A percentile compares a stretch with the other conserved stretches of the same genome.
Conservation (phyloP, 2,113 vertebrate genomes). For the Guaruba guarouba region DNA sequence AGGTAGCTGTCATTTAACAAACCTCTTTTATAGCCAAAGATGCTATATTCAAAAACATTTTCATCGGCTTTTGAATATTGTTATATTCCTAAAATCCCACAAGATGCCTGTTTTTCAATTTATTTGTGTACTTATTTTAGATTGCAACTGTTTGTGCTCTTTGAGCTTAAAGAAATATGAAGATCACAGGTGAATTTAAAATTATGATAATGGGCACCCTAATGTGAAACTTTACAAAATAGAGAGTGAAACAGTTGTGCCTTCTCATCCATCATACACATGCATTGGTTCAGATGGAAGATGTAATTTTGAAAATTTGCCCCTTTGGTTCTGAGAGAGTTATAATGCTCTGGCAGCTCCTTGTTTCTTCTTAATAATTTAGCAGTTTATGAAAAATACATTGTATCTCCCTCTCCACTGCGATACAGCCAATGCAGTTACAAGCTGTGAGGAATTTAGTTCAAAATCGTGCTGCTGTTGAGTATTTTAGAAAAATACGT, state of each 20-base stretch:
- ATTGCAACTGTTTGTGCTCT: background rate
- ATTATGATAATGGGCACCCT: background rate
- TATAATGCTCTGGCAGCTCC: background rate
- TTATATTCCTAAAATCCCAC: background rate
- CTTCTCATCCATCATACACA: background rate
- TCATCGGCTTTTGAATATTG: background rate
- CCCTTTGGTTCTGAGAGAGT: background rate
- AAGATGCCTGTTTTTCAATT: background rate
- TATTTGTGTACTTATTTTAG: background rate
- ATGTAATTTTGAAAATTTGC: background rate
- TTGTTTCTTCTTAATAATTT: constrained; percentile 49
- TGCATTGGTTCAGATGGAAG: background rate
- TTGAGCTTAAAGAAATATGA: background rate
- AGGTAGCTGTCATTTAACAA: background rate
- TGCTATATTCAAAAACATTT: background rate
- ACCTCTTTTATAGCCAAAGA: background rate
- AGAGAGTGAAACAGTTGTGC: background rate
- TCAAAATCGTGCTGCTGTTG: background rate
- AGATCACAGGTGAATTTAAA: background rate
- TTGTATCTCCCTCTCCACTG: background rate
- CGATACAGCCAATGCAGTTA: background rate
- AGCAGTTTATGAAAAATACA: constrained; percentile 53
- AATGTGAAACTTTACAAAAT: constrained; percentile 9
- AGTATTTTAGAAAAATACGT: background rate
- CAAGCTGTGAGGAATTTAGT: background rate